phyloP scores from a whole-genome alignment of 2,888 invertebrate genomes.

The Chouioia cunea region DNA sequence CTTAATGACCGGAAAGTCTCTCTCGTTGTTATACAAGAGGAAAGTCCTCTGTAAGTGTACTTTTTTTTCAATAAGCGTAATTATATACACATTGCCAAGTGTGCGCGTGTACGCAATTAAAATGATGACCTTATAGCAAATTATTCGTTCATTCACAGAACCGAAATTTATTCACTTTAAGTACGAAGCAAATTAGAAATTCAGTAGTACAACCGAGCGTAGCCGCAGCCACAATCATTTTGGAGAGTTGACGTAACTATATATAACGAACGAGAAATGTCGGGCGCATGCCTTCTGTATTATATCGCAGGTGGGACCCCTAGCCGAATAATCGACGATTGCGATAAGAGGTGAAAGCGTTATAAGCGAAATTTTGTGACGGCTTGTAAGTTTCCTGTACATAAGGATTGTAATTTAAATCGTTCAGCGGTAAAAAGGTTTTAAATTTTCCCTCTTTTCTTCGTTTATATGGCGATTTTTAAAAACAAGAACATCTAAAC shows the following conservation, averaged over 20 bases:
- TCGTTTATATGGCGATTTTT: too few relatives aligned
- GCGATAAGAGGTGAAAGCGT: conserved; percentile 37
- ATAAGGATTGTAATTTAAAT: too few relatives aligned
- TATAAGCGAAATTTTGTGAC: conserved; percentile 23
- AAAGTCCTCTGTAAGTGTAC: conserved; percentile 26
- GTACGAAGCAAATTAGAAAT: not conserved
- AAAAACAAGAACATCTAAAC: too few relatives aligned
- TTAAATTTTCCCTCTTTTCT: too few relatives aligned
- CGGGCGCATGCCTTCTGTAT: not conserved
- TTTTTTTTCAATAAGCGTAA: conserved; percentile 12
- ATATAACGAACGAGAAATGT: conserved; percentile 25
- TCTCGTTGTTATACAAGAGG: conserved; percentile 33
- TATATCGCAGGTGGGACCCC: conserved; percentile 10
- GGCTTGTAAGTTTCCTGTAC: not conserved
- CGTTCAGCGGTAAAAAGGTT: too few relatives aligned
- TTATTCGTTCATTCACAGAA: not conserved
- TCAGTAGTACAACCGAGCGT: conserved; percentile 16
- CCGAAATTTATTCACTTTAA: conserved; percentile 11
- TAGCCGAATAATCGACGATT: not conserved
- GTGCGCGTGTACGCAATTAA: too few relatives aligned
- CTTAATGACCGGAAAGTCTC: conserved; percentile 45
- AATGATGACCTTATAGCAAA: too few relatives aligned
- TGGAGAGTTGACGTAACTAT: conserved; percentile 10
- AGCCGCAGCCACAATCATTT: conserved; percentile 5
- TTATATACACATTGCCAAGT: too few relatives aligned